Evolutionary conservation across 2,888 invertebrate species (phyloP).

Genomic region (Dione juno): DNA sequence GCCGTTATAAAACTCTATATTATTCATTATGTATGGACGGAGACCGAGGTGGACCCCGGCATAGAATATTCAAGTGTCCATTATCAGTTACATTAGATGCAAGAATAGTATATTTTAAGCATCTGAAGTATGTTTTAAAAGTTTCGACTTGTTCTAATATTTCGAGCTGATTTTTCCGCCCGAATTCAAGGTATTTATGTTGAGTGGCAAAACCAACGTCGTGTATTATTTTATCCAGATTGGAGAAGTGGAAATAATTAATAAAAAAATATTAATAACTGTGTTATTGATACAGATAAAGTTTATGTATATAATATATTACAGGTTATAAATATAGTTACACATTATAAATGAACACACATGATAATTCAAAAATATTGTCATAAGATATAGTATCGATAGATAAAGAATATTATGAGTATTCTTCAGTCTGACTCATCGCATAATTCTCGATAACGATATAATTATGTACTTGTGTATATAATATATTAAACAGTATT

Average conservation of each 20-base stretch:
- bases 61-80: slow-evolving; percentile 30
- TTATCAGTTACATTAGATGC: slow-evolving; percentile 23
- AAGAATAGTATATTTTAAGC: slow-evolving; percentile 3
- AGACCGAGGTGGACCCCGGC: slow-evolving; percentile 11
- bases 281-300: not conserved
- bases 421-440: slow-evolving; percentile 14
- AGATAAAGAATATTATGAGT: slow-evolving; percentile 18
- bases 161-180: no score
- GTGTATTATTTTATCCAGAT: no score
- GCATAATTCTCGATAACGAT: not conserved
- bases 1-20: not conserved
- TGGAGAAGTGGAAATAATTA: no score
- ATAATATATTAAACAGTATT: not conserved
- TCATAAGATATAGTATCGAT: slow-evolving; percentile 2
- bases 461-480: not conserved
- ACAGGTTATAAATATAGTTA: not conserved
- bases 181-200: no score
- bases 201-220: no score
- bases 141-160: not conserved
- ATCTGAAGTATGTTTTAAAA: not conserved
- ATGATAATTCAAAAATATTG: slow-evolving; percentile 1
- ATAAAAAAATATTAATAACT: not conserved
- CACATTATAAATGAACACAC: slow-evolving; percentile 1
- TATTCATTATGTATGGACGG: slow-evolving; percentile 1
- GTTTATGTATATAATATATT: not conserved